These are phyloP conservation scores for Mellivora capensis DNA, from an alignment of 2,113 vertebrate genomes.

Conservation along the genomic window DNA sequence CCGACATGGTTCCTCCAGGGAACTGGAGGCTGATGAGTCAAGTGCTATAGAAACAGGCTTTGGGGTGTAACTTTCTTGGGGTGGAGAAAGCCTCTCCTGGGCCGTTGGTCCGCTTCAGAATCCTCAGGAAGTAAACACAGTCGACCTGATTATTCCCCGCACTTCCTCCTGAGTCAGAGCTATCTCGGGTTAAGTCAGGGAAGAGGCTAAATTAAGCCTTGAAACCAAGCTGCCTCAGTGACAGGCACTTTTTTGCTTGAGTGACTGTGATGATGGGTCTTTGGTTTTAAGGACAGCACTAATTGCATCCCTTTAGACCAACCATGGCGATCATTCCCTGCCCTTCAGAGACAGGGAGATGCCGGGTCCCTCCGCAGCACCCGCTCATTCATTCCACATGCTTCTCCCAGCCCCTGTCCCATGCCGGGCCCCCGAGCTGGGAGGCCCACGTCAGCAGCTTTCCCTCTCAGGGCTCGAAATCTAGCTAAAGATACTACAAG, in stretches of 20 bases:
- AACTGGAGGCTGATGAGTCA: not conserved
- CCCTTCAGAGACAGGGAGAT: not conserved
- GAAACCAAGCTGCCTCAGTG: not conserved
- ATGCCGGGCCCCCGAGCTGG: accelerated
- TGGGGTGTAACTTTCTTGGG: not conserved
- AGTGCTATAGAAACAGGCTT: not conserved
- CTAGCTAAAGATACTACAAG: not conserved
- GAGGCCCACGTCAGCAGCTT: not conserved
- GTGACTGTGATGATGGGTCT: not conserved
- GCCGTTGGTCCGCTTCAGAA: not conserved
- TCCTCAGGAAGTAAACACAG: not conserved
- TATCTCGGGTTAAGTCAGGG: not conserved
- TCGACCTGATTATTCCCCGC: not conserved
- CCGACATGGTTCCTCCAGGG: accelerated
- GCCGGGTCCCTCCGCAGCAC: accelerated
- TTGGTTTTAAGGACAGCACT: conserved; percentile 24
- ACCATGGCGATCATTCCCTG: not conserved
- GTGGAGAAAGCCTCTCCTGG: not conserved
- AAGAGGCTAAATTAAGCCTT: conserved; percentile 65
- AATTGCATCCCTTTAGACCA: not conserved
- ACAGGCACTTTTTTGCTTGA: conserved; percentile 35
- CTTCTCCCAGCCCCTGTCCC: not conserved
- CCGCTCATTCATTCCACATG: accelerated
- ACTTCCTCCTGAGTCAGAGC: conserved; percentile 38
- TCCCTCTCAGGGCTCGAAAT: accelerated